Conservation (phyloP, 2,888 invertebrate species). For the Drosophila recens region DNA sequence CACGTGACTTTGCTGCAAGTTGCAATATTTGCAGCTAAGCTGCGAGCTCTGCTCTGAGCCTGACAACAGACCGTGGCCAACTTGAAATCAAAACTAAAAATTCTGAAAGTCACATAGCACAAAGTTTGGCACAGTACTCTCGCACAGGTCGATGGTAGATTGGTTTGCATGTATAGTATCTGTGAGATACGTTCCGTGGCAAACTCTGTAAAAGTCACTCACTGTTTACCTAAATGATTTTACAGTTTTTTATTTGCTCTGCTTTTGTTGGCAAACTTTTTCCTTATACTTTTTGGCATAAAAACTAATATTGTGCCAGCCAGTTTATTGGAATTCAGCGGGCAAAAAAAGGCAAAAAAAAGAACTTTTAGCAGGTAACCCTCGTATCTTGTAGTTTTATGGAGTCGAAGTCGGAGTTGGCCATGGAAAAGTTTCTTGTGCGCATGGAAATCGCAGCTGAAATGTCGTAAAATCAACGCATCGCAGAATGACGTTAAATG, state of each 20-base stretch:
- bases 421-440: conserved; percentile 36
- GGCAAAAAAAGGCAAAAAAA: not conserved
- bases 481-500: conserved; percentile 70
- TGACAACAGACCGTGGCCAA: conserved; percentile 64
- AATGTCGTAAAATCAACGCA: conserved; percentile 81
- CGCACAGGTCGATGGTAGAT: conserved; percentile 14
- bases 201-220: conserved; percentile 71
- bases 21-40: conserved; percentile 74
- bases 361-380: conserved; percentile 65
- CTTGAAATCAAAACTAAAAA: conserved; percentile 78
- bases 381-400: conserved; percentile 75
- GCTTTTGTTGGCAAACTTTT: conserved; percentile 52
- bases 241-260: conserved; percentile 61
- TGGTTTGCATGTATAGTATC: conserved; percentile 4
- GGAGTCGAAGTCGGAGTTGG: conserved; percentile 46
- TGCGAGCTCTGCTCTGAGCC: conserved; percentile 35
- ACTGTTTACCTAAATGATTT: conserved; percentile 80
- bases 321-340: conserved; percentile 73
- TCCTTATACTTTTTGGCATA: conserved; percentile 43
- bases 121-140: conserved; percentile 56
- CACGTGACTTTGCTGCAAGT: conserved; percentile 76
- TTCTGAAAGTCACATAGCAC: conserved; percentile 76
- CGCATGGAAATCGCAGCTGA: conserved; percentile 70
- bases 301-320: conserved; percentile 75
- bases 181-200: conserved; percentile 27